Base-by-base conservation (phyloP, 2,113 vertebrate genomes). In the Apistogramma diplotaenia region DNA sequence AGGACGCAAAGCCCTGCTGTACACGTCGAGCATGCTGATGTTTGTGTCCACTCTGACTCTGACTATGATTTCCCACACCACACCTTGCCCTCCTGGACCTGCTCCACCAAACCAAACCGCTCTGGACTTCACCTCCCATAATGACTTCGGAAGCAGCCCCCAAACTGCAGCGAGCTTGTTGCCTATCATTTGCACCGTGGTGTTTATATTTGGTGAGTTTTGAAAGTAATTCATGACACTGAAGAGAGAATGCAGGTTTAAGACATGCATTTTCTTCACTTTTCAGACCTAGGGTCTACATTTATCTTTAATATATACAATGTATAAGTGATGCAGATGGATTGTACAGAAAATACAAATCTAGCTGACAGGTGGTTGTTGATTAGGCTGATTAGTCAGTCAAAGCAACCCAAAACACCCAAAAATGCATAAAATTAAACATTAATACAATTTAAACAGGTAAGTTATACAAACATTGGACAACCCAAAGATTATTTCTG, bases 181-280 rank as follows among this genome's bases (percentile, higher is more conserved):
- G 31, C 97, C 98, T 1, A 94, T 99, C 75, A 92, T 99, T 82
- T 96, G 96, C 84, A 94, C 95, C 58, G 95, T 99, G 94, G 78
- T 97, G 82, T 97, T 97, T 89, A 97, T 99, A 89, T 97, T 97
- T 91, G 97, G 98, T 99, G 91, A 60, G 96, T 91, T 29, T 27
- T 43, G 1, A 8, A 54, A 71, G 23, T 37, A 1, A 31, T 3
- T 15, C 5, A 57, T 40, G 12, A 13, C 23, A 11, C 23, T 18
- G 4, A 6, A 21, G 12, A 40, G 37, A 40, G 37, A 40, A 11
- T 10, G 35, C 9, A 37, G 35, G 9, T 3, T 37, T 37, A 12
- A 37, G 35, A 3, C 37, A 40, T 35, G 33, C 33, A 35, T 35
- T 35, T 35, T 35, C 33, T 35, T 35, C 33, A 8, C 33, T 35